phyloP scores from a whole-genome alignment of 92 coral and sea anemone genomes.

The Pocillopora grandis region DNA sequence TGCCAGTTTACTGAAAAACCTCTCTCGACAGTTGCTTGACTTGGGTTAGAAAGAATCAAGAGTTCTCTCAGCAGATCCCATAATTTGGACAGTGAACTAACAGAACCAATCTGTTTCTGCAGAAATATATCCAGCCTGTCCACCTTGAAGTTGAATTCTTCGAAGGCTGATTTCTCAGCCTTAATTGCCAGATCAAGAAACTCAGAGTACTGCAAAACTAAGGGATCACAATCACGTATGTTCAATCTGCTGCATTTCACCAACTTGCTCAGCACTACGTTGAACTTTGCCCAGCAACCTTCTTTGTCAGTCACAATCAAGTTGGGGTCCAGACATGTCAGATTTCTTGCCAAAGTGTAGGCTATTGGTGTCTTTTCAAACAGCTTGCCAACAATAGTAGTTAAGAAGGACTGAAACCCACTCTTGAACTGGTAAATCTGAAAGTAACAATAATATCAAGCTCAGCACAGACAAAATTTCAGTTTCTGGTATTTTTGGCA shows the following conservation, averaged over 20 bases:
- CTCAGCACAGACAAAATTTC: neutral
- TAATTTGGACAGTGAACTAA: constrained; percentile 32
- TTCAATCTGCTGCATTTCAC: constrained; percentile 48
- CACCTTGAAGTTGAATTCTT: constrained; percentile 20
- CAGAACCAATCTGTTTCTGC: constrained; percentile 44
- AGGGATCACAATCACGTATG: constrained; percentile 39
- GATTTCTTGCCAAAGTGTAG: constrained; percentile 47
- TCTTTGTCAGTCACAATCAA: constrained; percentile 19
- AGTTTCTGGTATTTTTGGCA: neutral
- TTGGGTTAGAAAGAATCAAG: constrained; percentile 41
- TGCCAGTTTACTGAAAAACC: constrained; percentile 49
- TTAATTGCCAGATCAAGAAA: constrained; percentile 45
- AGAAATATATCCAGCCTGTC: constrained; percentile 38
- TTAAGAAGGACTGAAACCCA: constrained; percentile 38
- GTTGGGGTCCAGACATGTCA: constrained; percentile 47
- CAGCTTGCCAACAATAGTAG: constrained; percentile 38
- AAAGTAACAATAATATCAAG: constrained; percentile 11
- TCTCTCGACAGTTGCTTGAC: constrained; percentile 55
- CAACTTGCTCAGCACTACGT: constrained; percentile 29
- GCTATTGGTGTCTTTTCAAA: constrained; percentile 53
- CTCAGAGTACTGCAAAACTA: constrained; percentile 45
- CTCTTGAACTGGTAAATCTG: constrained; percentile 35
- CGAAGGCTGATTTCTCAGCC: constrained; percentile 32
- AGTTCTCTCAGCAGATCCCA: constrained; percentile 43
- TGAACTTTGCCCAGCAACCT: too few relatives aligned